Percentiles rank a stretch among this genome's conserved stretches.
Conservation (phyloP, 2,888 invertebrate genomes). For the Argyra leucocephala region DNA sequence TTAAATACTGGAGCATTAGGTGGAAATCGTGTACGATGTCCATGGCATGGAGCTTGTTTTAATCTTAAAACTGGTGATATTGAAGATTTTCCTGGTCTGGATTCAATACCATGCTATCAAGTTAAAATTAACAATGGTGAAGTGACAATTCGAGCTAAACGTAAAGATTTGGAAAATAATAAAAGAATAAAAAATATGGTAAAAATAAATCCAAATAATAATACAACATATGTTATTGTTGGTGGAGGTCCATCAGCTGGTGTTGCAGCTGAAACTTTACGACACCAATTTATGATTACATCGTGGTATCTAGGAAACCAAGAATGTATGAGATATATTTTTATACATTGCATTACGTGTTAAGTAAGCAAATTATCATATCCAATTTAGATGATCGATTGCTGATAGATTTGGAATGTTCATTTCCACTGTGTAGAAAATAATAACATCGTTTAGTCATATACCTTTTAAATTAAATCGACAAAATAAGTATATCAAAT, state of each 20-base stretch:
- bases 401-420: no score
- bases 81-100: constrained; percentile 93
- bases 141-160: constrained; percentile 61
- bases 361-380: no score
- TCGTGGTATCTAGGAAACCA: no score
- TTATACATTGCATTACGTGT: no score
- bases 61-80: constrained; percentile 84
- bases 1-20: constrained; percentile 73
- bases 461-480: no score
- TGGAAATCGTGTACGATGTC: constrained; percentile 79
- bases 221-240: constrained; percentile 58
- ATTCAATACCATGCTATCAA: constrained; percentile 81
- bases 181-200: constrained; percentile 58
- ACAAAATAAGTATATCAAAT: no score
- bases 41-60: constrained; percentile 97
- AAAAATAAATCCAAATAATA: constrained; percentile 43
- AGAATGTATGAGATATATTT: no score
- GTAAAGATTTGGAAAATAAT: constrained; percentile 44
- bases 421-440: no score
- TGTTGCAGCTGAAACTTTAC: constrained; percentile 79
- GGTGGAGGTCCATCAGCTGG: constrained; percentile 85
- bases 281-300: no score
- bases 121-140: constrained; percentile 59
- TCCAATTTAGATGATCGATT: no score
- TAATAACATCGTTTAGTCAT: no score